Evolutionary conservation across 1,140 invertebrate genomes (phyloP).

Genomic region (Platyscapa corneri): DNA sequence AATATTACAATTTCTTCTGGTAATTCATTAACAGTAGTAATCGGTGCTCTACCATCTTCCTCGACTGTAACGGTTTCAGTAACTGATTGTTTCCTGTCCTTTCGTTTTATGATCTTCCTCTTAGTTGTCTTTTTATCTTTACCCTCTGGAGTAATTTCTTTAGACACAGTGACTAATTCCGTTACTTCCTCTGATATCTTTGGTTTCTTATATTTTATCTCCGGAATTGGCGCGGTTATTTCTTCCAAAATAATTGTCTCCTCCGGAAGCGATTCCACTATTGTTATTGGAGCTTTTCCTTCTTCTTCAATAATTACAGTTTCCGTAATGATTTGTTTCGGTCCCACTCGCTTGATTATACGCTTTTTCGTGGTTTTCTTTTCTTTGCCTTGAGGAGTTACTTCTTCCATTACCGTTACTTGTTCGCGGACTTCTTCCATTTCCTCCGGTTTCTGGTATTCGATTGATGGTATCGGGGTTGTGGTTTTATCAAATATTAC

Average conservation of each 20-base stretch:
- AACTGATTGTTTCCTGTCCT: slow-evolving; percentile 61
- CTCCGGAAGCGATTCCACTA: slow-evolving; percentile 55
- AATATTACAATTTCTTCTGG: slow-evolving; percentile 51
- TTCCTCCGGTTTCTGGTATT: not conserved
- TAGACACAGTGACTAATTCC: slow-evolving; percentile 42
- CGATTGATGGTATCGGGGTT: not conserved
- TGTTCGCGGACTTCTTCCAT: slow-evolving; percentile 41
- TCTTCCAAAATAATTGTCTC: slow-evolving; percentile 45
- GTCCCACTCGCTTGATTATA: slow-evolving; percentile 60
- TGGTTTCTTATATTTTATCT: slow-evolving; percentile 61
- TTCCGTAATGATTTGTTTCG: slow-evolving; percentile 69
- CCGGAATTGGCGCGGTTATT: not conserved
- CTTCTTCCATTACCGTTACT: slow-evolving; percentile 35
- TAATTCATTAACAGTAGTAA: slow-evolving; percentile 59
- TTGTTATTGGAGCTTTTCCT: slow-evolving; percentile 56
- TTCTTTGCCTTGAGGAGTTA: slow-evolving; percentile 27
- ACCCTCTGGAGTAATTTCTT: slow-evolving; percentile 49
- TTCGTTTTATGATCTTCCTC: slow-evolving; percentile 57
- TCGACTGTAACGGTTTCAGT: not conserved
- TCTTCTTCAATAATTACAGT: slow-evolving; percentile 69
- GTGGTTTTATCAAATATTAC: slow-evolving; percentile 36
- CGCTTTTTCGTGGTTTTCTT: slow-evolving; percentile 58
- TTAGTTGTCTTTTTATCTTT: slow-evolving; percentile 53
- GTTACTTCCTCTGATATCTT: slow-evolving; percentile 44
- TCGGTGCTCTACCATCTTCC: not conserved